These are phyloP conservation scores for Gadopsis bispinosus DNA, from an alignment of 2,797 vertebrate species.

Conservation along the genomic window DNA sequence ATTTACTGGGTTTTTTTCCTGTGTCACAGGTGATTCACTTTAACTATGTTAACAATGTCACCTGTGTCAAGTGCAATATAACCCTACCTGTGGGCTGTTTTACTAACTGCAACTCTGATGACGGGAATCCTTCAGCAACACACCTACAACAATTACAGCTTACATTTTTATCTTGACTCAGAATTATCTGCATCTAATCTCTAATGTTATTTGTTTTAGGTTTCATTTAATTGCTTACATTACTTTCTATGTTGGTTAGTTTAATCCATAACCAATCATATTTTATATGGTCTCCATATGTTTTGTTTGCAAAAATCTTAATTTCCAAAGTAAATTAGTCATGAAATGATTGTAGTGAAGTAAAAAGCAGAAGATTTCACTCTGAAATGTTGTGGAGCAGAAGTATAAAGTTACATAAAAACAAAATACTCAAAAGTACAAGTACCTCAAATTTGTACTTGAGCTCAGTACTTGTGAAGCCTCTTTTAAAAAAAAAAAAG, in stretches of 20 bases:
- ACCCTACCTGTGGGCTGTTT: neutral
- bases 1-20: neutral
- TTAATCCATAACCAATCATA: neutral
- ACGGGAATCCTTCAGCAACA: neutral
- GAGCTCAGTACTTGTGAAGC: neutral
- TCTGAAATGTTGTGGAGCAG: neutral
- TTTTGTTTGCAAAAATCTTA: neutral
- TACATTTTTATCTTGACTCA: neutral
- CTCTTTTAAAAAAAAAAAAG: too few species aligned
- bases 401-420: neutral
- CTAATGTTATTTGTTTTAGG: neutral
- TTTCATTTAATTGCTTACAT: neutral
- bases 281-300: neutral
- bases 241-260: neutral
- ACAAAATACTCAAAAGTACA: neutral
- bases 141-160: too few species aligned
- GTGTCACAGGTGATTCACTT: slow-evolving; percentile 7
- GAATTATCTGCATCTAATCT: neutral
- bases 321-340: neutral
- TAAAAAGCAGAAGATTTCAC: neutral
- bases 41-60: neutral
- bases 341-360: neutral
- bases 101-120: neutral
- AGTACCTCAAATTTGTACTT: neutral
- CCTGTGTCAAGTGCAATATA: neutral